Conservation (phyloP, 2,113 vertebrate genomes). For the Oncorhynchus tshawytscha region DNA sequence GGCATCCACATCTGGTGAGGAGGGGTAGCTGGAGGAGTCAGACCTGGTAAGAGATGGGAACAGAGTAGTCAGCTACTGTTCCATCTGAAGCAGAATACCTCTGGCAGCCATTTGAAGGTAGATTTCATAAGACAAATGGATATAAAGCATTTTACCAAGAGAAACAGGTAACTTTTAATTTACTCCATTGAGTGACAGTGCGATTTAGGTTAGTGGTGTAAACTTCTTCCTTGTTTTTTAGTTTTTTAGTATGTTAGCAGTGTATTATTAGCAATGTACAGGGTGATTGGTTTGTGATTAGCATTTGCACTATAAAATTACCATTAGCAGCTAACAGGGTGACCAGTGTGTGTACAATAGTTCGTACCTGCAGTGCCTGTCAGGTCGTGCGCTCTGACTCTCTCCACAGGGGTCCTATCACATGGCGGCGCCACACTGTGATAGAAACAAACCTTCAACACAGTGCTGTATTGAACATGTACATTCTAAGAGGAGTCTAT, state of each 20-base stretch:
- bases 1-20: conserved; percentile 97
- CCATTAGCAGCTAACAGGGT: background rate
- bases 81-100: too few species aligned
- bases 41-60: conserved; percentile 67
- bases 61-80: background rate
- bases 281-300: too few species aligned
- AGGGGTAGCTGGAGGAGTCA: conserved; percentile 92
- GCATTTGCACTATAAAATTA: background rate
- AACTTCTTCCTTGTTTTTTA: too few species aligned
- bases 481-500: too few species aligned
- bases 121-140: too few species aligned
- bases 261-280: too few species aligned
- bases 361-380: conserved; percentile 86
- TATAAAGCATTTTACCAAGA: too few species aligned
- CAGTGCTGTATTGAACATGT: background rate
- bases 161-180: too few species aligned
- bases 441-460: conserved; percentile 29
- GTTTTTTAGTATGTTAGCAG: too few species aligned
- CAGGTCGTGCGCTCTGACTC: conserved; percentile 82
- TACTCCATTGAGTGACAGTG: too few species aligned
- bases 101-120: too few species aligned
- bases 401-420: conserved; percentile 78
- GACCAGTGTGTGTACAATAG: background rate
- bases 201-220: too few species aligned
- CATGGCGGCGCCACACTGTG: conserved; percentile 71